Base-by-base conservation (phyloP, 2,113 vertebrate genomes). In the Odocoileus virginianus region DNA sequence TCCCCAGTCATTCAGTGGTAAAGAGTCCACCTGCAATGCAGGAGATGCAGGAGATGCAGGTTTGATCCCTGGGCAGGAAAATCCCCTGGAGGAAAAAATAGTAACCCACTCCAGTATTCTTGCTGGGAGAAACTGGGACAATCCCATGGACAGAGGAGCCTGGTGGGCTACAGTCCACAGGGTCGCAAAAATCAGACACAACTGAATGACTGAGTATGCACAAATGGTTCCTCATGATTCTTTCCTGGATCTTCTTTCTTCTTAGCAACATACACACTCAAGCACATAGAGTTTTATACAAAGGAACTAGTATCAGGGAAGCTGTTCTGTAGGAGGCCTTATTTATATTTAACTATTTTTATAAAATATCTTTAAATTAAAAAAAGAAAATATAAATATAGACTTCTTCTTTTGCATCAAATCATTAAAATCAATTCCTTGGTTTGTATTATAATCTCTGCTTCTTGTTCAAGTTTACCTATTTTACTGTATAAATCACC, bases 241-340 rank as follows among this genome's bases (percentile, higher is more conserved):
- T 28, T 89, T 79, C 33, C 50, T 83, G 11, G 67, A 74, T 43
- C 3, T 61, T 79, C 7, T 50, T 12, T 85, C 27, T 76, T 96
- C 30, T 17, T 64, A 92, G 95, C 36, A 15, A 86, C 6, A 17
- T 57, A 11, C 6, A 74, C 0, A 40, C 0, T n/a, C 1, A 36
- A 19, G 58, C 5, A 79, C 11, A 25, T 27, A 83, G 14, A 61
- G 33, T 85, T 93, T 85, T 47, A 88, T 74, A 13, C 1, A 87
- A 25, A 61, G 21, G 8, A 33, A 4, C 55, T 40, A 43, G 27
- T 47, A 50, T 36, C 10, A 1, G 2, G 13, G 52, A 2, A 82
- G 5, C 0, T 61, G 3, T 67, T 50, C 0, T 54, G 1, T 9
- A 50, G 12, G 14, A 2, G 0, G 0, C 2, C 1, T 52, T 89